Evolutionary conservation across 2,797 vertebrate genomes (phyloP), one percentile per base, ranked within the genome.

Genomic region (Neopelma chrysocephalum): DNA sequence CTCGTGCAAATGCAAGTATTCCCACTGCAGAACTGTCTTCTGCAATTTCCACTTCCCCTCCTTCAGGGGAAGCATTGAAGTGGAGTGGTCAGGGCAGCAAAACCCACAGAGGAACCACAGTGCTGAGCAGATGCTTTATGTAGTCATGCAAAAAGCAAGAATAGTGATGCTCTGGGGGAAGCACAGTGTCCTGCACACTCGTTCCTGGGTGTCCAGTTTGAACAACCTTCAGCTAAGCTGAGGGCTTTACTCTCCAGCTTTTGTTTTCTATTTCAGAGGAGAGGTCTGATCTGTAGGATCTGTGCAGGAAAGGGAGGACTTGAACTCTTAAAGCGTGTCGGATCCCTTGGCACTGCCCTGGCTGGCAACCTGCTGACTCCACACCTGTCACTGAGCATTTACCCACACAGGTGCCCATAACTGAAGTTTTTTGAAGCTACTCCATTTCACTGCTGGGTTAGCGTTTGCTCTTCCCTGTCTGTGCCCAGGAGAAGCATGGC

Each of bases 41-140:
- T 79, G 89, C 84, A 93, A 81, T 82, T 91, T 97, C 82, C 82
- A 51, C 50, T 96, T 93, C 93, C 50, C 32, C 38, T 34, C 3
- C 40, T 82, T 91, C 47, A 29, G 42, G 54, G 77, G 89, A 96
- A 95, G 53, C 72, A 42, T 4, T 2, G 1, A 3, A 80, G 53
- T 34, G 61, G 58, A 62, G 77, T 0, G 2, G 36, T 94, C 66
- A 70, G 71, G 47, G 29, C 25, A 89, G n/a, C 61, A 47, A 50
- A 93, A 82, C 61, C 42, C 69, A 17, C 45, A 68, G 82, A 82
- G 54, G 20, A 87, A 43, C 69, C 51, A 14, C 0, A 0, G 56
- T 48, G 42, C 57, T 48, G 72, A 81, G 82, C 15, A 43, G 81
- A 77, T 10, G 26, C 27, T 31, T 6, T 19, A 47, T 21, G 17